Evolutionary conservation across 2,113 vertebrate genomes (phyloP).

Genomic region (Pteronura brasiliensis): DNA sequence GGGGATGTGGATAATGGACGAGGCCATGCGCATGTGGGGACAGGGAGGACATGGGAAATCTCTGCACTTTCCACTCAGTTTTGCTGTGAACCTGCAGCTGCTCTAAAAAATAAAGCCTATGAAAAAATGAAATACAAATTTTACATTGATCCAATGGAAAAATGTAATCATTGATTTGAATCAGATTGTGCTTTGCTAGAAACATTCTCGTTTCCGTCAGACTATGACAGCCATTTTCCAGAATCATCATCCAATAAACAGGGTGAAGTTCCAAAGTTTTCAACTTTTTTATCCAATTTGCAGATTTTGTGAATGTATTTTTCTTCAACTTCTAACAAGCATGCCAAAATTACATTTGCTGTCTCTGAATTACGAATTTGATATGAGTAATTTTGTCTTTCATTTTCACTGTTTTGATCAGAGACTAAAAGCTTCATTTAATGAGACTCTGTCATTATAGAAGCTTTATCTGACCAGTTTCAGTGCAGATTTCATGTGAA

Average conservation of each 20-base stretch:
- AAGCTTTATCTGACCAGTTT: background rate
- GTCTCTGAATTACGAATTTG: slow-evolving; percentile 18
- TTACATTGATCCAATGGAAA: slow-evolving; percentile 55
- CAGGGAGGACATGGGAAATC: background rate
- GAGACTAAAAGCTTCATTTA: background rate
- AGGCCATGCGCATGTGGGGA: rapidly evolving
- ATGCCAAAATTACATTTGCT: background rate
- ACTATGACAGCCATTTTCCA: slow-evolving; percentile 57
- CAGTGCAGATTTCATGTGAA: background rate
- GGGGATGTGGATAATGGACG: no score
- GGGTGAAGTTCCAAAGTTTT: slow-evolving; percentile 25
- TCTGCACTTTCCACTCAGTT: background rate
- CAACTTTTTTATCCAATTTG: slow-evolving; percentile 27
- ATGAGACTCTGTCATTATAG: background rate
- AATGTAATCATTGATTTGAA: slow-evolving; percentile 44
- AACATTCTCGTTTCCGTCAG: background rate
- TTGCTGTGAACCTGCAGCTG: background rate
- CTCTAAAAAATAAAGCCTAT: background rate
- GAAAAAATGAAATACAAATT: slow-evolving; percentile 27
- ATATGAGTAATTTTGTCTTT: slow-evolving; percentile 29
- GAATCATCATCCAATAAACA: slow-evolving; percentile 56
- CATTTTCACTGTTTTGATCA: background rate
- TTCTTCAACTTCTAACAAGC: background rate
- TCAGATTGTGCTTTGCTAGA: slow-evolving; percentile 39
- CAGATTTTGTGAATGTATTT: slow-evolving; percentile 51